Base-by-base conservation (phyloP, 2,797 vertebrate genomes). In the Myotis daubentonii region DNA sequence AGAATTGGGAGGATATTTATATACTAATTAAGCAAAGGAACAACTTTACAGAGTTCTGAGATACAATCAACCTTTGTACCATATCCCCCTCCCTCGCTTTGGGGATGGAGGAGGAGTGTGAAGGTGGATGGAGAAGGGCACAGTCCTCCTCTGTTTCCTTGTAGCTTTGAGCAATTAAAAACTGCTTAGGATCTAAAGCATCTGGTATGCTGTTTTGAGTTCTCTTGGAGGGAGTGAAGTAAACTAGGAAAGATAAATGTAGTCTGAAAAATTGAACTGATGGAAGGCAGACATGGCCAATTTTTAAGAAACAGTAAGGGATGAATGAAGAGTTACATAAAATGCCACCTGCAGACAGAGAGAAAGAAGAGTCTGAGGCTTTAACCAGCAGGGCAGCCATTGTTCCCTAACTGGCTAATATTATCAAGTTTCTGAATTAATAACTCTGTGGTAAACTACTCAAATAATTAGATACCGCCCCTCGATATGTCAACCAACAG, bases 351-450 rank as follows among this genome's bases (percentile, higher is more conserved):
- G 75, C 55, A 92, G n/a, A 49, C 30, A 41, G 12, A 19, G 11
- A 13, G 8, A 44, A 23, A 13, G 8, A 44, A 28, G 23, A 5
- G 4, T 20, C 9, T 16, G 55, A 23, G 16, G 65, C 70, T 80
- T 80, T 41, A 79, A 68, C n/a, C 47, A 92, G 70, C 8, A 25
- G 28, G 49, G 12, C 8, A 17, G 19, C 11, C 55, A 75, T 33
- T 81, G 65, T 47, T 86, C 23, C 49, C 28, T 55, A 86, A 74
- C 80, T 9, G 47, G 65, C 33, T 36, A 76, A 60, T 49, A 85
- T 22, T 38, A 38, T 72, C 55, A 91, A 10, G 75, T 89, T 60
- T 86, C 53, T 78, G 89, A 95, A 87, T 72, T 78, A 94, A 57
- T 9, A 94, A 81, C 8, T 44, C 28, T 87, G 9, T 82, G 33